Evolutionary conservation across 1,140 invertebrate species (phyloP), one percentile per base, ranked within the genome.

Genomic region (Brachionus calyciflorus): DNA sequence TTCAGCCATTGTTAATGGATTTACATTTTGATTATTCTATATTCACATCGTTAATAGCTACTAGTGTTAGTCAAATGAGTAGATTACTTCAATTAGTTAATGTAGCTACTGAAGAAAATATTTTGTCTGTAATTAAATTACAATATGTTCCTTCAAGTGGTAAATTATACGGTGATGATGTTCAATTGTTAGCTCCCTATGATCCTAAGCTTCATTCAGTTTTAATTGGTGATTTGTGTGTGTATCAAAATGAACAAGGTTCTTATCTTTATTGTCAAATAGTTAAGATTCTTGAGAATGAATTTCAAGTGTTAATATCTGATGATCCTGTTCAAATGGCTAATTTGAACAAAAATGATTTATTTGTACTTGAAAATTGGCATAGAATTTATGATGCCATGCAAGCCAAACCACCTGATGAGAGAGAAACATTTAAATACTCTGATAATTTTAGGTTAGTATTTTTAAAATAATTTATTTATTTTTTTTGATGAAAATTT

Each of bases 281-380:
- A 5, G 51, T 55, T 5, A 37, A 55, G 33, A 44, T 76, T 3
- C 7, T 41, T 1, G 17, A 55, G 21, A 12, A 57, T 5, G 12
- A 76, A 14, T 41, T 44, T 19, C 1, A 37, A 26, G 73, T 55
- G 3, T 9, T 30, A 55, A 37, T 37, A 37, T 19, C 37, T 9
- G 49, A 76, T 30, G 73, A 76, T 14, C 30, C 41, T 0, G 9
- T 9, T n/a, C 28, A 77, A 30, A 26, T 12, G 19, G 0, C 7
- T 33, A 53, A 17, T n/a, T 24, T 65, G 6, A 17, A 65, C 33
- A 44, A 46, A 46, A 37, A 55, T 12, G 51, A 77, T 33, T 68
- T 77, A 19, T 77, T 14, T 51, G 76, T 77, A 19, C 14, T 77
- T 10, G 76, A 77, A n/a, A 60, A 77, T 77, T 77, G 76, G 76